Percentiles rank a stretch among this genome's conserved stretches.
These are phyloP conservation scores for Ptilonorhynchus violaceus DNA, from an alignment of 2,113 vertebrate genomes.

Conservation along the genomic window DNA sequence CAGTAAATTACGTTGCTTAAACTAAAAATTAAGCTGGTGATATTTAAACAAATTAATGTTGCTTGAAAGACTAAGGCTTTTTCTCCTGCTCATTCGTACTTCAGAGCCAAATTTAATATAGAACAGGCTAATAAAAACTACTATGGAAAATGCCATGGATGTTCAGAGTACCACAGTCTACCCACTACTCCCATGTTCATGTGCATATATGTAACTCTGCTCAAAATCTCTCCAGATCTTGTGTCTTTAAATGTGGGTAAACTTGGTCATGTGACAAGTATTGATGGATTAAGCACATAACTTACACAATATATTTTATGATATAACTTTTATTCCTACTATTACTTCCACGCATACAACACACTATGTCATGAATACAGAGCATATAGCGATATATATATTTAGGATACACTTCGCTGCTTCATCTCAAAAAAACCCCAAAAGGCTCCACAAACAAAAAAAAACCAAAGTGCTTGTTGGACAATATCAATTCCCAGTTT, in stretches of 20 bases:
- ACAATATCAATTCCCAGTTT: not conserved
- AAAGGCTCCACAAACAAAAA: not conserved
- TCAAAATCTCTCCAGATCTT: not conserved
- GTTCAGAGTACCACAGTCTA: not conserved
- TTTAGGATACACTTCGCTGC: not conserved
- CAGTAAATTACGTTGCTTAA: not conserved
- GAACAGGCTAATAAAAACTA: not conserved
- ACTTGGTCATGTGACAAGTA: not conserved
- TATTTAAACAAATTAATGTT: not conserved
- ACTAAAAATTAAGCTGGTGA: conserved; percentile 5
- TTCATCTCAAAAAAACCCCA: not conserved
- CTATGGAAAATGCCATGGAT: not conserved
- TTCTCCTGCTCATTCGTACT: not conserved
- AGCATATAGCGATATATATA: not conserved
- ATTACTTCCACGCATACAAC: not conserved
- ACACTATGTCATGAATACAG: not conserved
- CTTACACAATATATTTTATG: not conserved
- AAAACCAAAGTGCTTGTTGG: not conserved
- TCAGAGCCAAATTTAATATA: not conserved
- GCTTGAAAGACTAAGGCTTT: not conserved
- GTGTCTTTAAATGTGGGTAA: not conserved
- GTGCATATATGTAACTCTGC: not conserved
- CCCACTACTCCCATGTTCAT: not conserved
- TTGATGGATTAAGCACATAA: not conserved
- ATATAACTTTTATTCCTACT: not conserved